phyloP scores from a whole-genome alignment of 1,140 invertebrate genomes.

The Scaptomyza hsui region DNA sequence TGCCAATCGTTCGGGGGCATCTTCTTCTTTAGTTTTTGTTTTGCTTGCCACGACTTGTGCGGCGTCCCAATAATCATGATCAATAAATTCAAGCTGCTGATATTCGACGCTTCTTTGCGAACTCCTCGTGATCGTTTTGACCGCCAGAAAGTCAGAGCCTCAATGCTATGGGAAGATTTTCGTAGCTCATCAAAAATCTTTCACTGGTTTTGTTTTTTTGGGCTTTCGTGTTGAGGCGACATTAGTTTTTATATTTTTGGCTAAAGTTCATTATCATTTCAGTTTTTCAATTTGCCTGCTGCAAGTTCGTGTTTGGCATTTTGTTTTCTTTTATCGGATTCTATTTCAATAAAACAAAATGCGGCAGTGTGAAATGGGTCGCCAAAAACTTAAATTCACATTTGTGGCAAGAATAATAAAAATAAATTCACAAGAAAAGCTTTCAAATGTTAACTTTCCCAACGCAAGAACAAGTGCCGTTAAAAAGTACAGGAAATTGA shows the following conservation, averaged over 20 bases:
- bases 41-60: constrained; percentile 63
- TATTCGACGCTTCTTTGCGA: constrained; percentile 30
- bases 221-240: constrained; percentile 58
- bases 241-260: constrained; percentile 50
- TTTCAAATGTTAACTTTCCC: constrained; percentile 21
- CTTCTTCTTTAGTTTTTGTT: constrained; percentile 35
- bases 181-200: constrained; percentile 43
- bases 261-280: constrained; percentile 57
- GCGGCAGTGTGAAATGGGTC: constrained; percentile 47
- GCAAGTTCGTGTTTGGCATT: constrained; percentile 56
- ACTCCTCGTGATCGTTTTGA: constrained; percentile 65
- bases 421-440: constrained; percentile 17
- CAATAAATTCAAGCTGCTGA: constrained; percentile 68
- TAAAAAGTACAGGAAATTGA: constrained; percentile 58
- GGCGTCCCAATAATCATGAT: constrained; percentile 73
- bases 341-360: constrained; percentile 48
- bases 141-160: constrained; percentile 38
- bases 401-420: constrained; percentile 11
- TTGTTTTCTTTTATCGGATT: constrained; percentile 55
- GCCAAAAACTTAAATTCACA: constrained; percentile 19
- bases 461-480: constrained; percentile 44
- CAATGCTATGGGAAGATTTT: constrained; percentile 72
- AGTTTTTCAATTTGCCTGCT: constrained; percentile 61
- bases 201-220: constrained; percentile 4
- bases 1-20: constrained; percentile 54